Conservation (phyloP, 2,888 invertebrate genomes). For the Macropis europaea region DNA sequence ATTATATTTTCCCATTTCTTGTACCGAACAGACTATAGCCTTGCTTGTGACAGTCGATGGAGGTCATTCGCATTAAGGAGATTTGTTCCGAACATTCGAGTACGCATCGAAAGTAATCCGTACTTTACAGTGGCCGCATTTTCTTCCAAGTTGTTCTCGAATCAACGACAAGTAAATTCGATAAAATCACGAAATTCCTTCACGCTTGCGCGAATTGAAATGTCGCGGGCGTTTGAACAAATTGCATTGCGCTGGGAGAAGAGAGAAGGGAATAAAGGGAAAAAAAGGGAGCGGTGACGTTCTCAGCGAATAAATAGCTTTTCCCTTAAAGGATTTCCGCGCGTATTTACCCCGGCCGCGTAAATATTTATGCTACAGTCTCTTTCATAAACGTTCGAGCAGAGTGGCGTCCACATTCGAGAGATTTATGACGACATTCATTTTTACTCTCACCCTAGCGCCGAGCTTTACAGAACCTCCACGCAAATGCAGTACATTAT, state of each 20-base stretch:
- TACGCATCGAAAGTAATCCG: no score
- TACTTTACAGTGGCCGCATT: no score
- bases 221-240: background rate
- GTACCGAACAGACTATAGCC: no score
- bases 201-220: background rate
- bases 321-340: background rate
- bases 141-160: no score
- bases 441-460: conserved; percentile 13
- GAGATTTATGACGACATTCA: conserved; percentile 27
- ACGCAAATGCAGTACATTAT: conserved; percentile 14
- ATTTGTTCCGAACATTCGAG: no score
- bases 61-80: no score
- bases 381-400: conserved; percentile 27
- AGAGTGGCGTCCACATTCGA: conserved; percentile 16
- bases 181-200: no score
- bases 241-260: conserved; percentile 4
- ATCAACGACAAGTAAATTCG: background rate
- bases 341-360: background rate
- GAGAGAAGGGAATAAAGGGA: no score
- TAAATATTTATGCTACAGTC: conserved; percentile 32
- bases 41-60: no score
- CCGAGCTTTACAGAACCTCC: conserved; percentile 2
- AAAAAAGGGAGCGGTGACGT: no score
- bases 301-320: conserved; percentile 2
- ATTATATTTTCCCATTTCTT: no score